Percentiles rank a stretch among this genome's conserved stretches.
phyloP scores from a whole-genome alignment of 64 coral and sea anemone species.

The Astreopora myriophthalma region DNA sequence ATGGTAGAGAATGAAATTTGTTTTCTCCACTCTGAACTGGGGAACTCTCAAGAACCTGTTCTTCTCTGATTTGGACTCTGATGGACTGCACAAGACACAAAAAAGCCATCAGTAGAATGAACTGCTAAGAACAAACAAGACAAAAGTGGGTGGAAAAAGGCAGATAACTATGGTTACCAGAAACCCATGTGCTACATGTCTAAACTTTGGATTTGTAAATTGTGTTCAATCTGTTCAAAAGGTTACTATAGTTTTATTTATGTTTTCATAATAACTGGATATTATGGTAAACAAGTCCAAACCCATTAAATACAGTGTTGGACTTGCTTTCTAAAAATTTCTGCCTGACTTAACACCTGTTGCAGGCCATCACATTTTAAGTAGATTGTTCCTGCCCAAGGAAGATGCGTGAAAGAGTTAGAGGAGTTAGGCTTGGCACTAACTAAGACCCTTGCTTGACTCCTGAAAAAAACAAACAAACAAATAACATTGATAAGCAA shows the following conservation, averaged over 20 bases:
- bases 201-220: too few relatives aligned
- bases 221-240: too few relatives aligned
- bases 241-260: too few relatives aligned
- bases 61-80: constrained; percentile 87
- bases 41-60: constrained; percentile 84
- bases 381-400: constrained; percentile 93
- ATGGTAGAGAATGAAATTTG: constrained; percentile 72
- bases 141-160: too few relatives aligned
- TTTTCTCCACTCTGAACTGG: constrained; percentile 68
- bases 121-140: too few relatives aligned
- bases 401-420: constrained; percentile 71
- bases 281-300: too few relatives aligned
- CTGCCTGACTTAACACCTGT: constrained; percentile 24
- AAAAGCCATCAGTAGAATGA: too few relatives aligned
- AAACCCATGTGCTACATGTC: too few relatives aligned
- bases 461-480: constrained; percentile 53
- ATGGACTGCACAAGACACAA: constrained; percentile 56
- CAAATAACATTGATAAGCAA: not conserved
- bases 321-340: not conserved
- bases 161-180: too few relatives aligned
- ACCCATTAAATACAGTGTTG: too few relatives aligned
- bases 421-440: constrained; percentile 72
- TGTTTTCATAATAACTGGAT: too few relatives aligned
- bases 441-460: constrained; percentile 85
- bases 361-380: constrained; percentile 89